Percentiles rank a stretch among this genome's conserved stretches.
Evolutionary conservation across 2,888 invertebrate species (phyloP).

Genomic region (Argyresthia goedartella): DNA sequence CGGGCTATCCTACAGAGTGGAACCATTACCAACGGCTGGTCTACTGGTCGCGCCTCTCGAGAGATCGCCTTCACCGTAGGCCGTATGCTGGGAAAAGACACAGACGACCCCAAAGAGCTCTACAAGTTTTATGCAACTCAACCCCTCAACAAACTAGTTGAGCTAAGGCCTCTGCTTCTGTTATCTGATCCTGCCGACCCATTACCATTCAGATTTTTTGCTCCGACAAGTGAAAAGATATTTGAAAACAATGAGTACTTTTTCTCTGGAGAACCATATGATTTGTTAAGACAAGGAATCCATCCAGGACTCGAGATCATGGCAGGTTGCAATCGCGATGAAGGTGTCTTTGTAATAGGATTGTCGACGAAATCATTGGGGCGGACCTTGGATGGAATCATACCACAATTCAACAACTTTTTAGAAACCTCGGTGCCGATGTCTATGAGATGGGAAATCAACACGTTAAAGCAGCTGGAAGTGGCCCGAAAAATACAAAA

Average conservation of each 20-base stretch:
- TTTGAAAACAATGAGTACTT: constrained; percentile 33
- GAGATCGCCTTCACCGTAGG: constrained; percentile 32
- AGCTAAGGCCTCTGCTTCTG: constrained; percentile 17
- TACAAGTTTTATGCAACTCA: constrained; percentile 33
- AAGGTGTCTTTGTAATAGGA: constrained; percentile 56
- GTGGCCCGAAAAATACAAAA: constrained; percentile 26
- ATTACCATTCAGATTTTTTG: constrained; percentile 19
- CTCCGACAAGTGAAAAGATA: constrained; percentile 26
- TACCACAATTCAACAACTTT: constrained; percentile 23
- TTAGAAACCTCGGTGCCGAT: constrained; percentile 32
- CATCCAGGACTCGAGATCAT: constrained; percentile 73
- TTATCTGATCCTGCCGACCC: constrained; percentile 17
- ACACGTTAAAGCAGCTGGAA: constrained; percentile 25
- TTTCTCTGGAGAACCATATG: constrained; percentile 27
- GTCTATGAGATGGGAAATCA: constrained; percentile 21
- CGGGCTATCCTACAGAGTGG: constrained; percentile 79
- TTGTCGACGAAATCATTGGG: background rate
- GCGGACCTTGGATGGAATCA: constrained; percentile 14
- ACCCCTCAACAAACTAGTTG: constrained; percentile 25
- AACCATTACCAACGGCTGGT: constrained; percentile 68
- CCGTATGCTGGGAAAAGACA: constrained; percentile 29
- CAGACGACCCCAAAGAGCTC: constrained; percentile 33
- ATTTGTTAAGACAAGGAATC: constrained; percentile 51
- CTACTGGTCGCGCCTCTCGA: constrained; percentile 50
- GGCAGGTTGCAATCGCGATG: constrained; percentile 77